phyloP scores from a whole-genome alignment of 2,797 vertebrate species.

The Lagothrix lagotricha region DNA sequence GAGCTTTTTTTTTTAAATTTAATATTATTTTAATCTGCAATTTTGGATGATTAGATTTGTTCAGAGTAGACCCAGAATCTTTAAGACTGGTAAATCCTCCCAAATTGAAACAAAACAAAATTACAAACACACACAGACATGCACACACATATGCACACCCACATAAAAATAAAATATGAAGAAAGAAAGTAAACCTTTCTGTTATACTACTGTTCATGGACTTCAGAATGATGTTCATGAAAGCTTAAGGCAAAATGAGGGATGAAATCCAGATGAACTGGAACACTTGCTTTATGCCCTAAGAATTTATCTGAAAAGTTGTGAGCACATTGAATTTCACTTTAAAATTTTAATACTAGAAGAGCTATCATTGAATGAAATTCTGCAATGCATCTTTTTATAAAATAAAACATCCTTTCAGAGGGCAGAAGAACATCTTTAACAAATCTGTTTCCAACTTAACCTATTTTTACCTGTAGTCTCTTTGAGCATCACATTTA shows the following conservation, averaged over 20 bases:
- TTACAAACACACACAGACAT: background rate
- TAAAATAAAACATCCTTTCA: background rate
- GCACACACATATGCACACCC: background rate
- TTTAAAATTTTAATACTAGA: background rate
- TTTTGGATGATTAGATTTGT: background rate
- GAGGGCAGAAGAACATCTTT: background rate
- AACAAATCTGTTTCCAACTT: background rate
- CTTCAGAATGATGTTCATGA: background rate
- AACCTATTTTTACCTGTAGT: background rate
- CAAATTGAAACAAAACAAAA: constrained; percentile 25
- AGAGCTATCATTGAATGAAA: background rate
- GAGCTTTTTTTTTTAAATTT: background rate
- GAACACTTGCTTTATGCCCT: background rate
- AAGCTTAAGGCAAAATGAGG: background rate
- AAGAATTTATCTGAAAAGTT: constrained; percentile 22
- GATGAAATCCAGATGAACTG: background rate
- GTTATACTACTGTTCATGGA: background rate
- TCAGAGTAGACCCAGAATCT: background rate
- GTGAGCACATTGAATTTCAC: background rate
- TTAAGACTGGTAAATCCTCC: background rate
- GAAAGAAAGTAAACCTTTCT: background rate
- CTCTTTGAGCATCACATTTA: background rate
- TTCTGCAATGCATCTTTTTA: background rate
- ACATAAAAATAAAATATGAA: background rate
- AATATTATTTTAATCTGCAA: background rate